Percentiles rank a stretch among this genome's conserved stretches.
These are phyloP conservation scores for Pandemis corylana DNA, from an alignment of 2,888 invertebrate species.

Conservation along the genomic window DNA sequence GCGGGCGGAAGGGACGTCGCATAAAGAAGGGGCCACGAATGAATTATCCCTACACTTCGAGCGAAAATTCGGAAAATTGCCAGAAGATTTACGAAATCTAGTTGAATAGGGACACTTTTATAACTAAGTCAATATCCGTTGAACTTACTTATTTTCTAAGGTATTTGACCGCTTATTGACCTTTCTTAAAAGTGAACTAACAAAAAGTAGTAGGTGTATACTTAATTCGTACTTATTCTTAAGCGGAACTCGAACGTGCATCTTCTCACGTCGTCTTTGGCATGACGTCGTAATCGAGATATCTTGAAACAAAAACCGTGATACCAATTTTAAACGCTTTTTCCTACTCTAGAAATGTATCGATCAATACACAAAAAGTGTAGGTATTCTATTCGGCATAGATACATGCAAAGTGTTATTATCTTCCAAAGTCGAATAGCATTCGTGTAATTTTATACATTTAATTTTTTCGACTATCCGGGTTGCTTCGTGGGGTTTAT, in stretches of 20 bases:
- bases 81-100: constrained; percentile 22
- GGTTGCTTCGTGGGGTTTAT: too few species aligned
- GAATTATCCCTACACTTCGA: constrained; percentile 50
- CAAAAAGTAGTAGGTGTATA: not conserved
- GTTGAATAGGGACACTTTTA: constrained; percentile 10
- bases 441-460: too few species aligned
- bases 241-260: not conserved
- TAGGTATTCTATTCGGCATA: not conserved
- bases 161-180: not conserved
- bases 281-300: not conserved
- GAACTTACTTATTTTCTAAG: not conserved
- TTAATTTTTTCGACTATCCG: too few species aligned
- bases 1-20: constrained; percentile 42
- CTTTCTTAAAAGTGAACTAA: not conserved
- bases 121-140: not conserved
- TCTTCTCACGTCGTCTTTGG: not conserved
- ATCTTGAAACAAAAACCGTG: not conserved
- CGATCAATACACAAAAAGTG: not conserved
- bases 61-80: constrained; percentile 26
- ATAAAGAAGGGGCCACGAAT: constrained; percentile 56
- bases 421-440: too few species aligned
- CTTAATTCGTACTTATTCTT: not conserved
- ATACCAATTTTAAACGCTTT: not conserved
- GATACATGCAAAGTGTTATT: too few species aligned
- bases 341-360: not conserved